Evolutionary conservation across 1,140 invertebrate genomes (phyloP).

Genomic region (Babylonia areolata): DNA sequence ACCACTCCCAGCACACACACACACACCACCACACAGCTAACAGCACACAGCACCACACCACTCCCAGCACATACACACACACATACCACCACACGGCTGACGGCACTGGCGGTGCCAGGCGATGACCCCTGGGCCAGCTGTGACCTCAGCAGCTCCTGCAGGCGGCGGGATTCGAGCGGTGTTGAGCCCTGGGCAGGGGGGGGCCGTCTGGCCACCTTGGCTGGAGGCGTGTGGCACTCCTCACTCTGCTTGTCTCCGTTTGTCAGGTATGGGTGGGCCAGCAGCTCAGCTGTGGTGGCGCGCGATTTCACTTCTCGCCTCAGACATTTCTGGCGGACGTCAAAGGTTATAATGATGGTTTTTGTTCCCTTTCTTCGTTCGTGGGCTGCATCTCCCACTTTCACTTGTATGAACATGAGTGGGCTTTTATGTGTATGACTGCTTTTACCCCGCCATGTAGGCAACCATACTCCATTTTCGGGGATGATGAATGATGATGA

Average conservation of each 20-base stretch:
- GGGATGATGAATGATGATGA: too few relatives aligned
- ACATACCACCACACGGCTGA: conserved; percentile 2
- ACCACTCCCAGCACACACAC: too few relatives aligned
- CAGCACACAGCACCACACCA: too few relatives aligned
- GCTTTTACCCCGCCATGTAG: too few relatives aligned
- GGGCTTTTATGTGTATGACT: too few relatives aligned
- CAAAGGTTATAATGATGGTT: too few relatives aligned
- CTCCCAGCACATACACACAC: background rate
- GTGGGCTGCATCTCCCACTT: too few relatives aligned
- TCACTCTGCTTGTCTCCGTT: conserved; percentile 33
- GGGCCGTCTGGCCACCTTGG: background rate
- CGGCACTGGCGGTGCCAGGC: conserved; percentile 10
- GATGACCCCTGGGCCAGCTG: conserved; percentile 18
- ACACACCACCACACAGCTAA: too few relatives aligned
- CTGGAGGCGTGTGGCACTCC: background rate
- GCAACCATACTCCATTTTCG: too few relatives aligned
- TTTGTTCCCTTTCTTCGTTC: too few relatives aligned
- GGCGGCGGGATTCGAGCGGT: background rate
- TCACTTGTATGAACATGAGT: too few relatives aligned
- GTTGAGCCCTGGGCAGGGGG: too few relatives aligned
- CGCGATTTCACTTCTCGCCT: conserved; percentile 82
- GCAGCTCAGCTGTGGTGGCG: conserved; percentile 84
- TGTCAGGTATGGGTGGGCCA: conserved; percentile 81
- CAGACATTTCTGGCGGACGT: conserved; percentile 83
- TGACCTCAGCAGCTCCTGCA: conserved; percentile 29